phyloP scores from a whole-genome alignment of 2,888 invertebrate species.

The Drosophila greeni region DNA sequence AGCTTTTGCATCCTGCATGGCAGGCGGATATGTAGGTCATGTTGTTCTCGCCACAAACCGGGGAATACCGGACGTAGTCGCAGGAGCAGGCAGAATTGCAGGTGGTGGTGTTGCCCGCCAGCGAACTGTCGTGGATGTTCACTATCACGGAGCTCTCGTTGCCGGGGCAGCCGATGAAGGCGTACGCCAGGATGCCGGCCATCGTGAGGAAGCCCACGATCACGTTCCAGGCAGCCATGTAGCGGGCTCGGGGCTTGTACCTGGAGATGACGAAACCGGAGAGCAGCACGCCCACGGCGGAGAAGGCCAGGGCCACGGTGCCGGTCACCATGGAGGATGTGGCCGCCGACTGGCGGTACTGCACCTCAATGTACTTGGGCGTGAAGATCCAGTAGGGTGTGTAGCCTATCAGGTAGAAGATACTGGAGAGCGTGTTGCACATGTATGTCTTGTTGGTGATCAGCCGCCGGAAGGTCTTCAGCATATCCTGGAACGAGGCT shows the following conservation, averaged over 20 bases:
- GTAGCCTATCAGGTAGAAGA: constrained; percentile 86
- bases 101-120: constrained; percentile 55
- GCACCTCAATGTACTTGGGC: constrained; percentile 90
- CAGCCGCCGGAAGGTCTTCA: constrained; percentile 82
- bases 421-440: constrained; percentile 86
- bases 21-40: constrained; percentile 88
- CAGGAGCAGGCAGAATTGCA: constrained; percentile 85
- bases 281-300: constrained; percentile 84
- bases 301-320: constrained; percentile 84
- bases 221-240: constrained; percentile 85
- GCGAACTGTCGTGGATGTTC: constrained; percentile 74
- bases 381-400: constrained; percentile 89
- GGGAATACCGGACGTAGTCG: constrained; percentile 85
- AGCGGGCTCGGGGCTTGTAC: constrained; percentile 83
- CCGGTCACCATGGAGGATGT: constrained; percentile 83
- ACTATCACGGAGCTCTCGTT: constrained; percentile 80
- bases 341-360: constrained; percentile 87
- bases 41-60: constrained; percentile 84
- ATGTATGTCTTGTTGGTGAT: constrained; percentile 84
- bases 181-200: constrained; percentile 83
- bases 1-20: constrained; percentile 85
- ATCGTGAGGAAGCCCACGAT: constrained; percentile 83
- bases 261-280: constrained; percentile 84
- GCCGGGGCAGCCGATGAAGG: constrained; percentile 84
- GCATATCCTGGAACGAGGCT: constrained; percentile 82